Conservation (phyloP, 2,797 vertebrate species). For the Sus cebifrons region DNA sequence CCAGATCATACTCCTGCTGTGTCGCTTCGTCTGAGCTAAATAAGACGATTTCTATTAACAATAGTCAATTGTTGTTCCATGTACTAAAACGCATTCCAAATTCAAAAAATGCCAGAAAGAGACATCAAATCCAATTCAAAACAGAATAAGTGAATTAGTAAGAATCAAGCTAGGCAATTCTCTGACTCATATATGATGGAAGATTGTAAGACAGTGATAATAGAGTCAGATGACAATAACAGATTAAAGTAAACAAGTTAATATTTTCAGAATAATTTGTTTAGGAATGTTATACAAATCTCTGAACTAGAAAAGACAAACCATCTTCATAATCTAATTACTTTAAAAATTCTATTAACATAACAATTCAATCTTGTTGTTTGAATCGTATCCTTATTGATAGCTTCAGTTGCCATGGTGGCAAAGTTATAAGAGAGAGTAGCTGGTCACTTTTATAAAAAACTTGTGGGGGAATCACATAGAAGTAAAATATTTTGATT, state of each 20-base stretch:
- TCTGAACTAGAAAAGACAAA: slow-evolving; percentile 87
- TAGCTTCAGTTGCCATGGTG: slow-evolving; percentile 75
- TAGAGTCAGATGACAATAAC: slow-evolving; percentile 82
- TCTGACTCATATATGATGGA: slow-evolving; percentile 58
- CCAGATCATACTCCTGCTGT: neutral
- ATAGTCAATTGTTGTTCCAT: neutral
- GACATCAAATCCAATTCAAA: slow-evolving; percentile 78
- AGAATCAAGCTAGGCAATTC: slow-evolving; percentile 83
- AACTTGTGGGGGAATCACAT: slow-evolving; percentile 53
- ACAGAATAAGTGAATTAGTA: slow-evolving; percentile 85
- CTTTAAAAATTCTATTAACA: slow-evolving; percentile 87
- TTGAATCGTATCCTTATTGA: slow-evolving; percentile 77
- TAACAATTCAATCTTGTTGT: slow-evolving; percentile 81
- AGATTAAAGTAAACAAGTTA: slow-evolving; percentile 89
- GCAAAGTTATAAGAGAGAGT: slow-evolving; percentile 77
- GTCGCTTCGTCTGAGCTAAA: neutral
- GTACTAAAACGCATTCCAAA: slow-evolving; percentile 59
- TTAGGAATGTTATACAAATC: slow-evolving; percentile 83
- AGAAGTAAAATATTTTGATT: slow-evolving; percentile 35
- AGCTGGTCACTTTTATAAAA: slow-evolving; percentile 61
- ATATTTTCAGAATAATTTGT: slow-evolving; percentile 89
- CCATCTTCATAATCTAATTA: slow-evolving; percentile 88
- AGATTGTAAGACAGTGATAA: slow-evolving; percentile 80
- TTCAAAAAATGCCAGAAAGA: slow-evolving; percentile 66
- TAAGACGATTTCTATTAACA: slow-evolving; percentile 13